Percentiles rank a stretch among this genome's conserved stretches.
These are phyloP conservation scores for Iguana delicatissima DNA, from an alignment of 2,797 vertebrate genomes.

Conservation along the genomic window DNA sequence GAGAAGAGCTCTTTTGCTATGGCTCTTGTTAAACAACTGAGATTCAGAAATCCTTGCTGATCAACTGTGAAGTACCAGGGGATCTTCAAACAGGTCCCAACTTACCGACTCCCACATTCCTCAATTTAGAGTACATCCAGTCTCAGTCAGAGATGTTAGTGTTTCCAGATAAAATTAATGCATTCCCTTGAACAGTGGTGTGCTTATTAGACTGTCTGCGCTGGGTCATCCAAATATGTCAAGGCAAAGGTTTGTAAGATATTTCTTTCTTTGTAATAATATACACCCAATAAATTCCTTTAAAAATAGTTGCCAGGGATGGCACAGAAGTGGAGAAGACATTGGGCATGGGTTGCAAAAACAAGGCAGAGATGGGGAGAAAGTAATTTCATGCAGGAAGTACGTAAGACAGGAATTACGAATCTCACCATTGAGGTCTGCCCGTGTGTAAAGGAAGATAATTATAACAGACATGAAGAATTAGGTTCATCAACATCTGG, in stretches of 20 bases:
- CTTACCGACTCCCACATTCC: background rate
- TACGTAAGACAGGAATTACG: background rate
- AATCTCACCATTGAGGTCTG: constrained; percentile 6
- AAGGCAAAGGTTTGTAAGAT: background rate
- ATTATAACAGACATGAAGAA: constrained; percentile 39
- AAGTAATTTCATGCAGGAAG: constrained; percentile 6
- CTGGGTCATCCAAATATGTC: background rate
- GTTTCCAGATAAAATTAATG: background rate
- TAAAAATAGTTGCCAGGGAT: background rate
- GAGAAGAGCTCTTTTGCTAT: background rate
- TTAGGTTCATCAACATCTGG: constrained; percentile 24
- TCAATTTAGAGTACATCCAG: background rate
- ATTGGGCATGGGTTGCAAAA: background rate
- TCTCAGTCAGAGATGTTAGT: background rate
- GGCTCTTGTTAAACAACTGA: background rate
- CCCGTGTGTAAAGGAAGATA: constrained; percentile 32
- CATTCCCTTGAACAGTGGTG: background rate
- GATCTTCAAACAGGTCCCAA: too few species aligned
- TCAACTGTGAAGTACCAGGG: background rate
- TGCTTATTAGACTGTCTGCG: background rate
- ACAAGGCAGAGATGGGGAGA: background rate
- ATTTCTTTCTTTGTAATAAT: background rate
- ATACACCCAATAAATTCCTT: background rate
- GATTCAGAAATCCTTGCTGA: background rate
- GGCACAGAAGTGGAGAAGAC: background rate